These are phyloP conservation scores for Heliopora coerulea DNA, from an alignment of 92 coral and sea anemone genomes.

Conservation along the genomic window DNA sequence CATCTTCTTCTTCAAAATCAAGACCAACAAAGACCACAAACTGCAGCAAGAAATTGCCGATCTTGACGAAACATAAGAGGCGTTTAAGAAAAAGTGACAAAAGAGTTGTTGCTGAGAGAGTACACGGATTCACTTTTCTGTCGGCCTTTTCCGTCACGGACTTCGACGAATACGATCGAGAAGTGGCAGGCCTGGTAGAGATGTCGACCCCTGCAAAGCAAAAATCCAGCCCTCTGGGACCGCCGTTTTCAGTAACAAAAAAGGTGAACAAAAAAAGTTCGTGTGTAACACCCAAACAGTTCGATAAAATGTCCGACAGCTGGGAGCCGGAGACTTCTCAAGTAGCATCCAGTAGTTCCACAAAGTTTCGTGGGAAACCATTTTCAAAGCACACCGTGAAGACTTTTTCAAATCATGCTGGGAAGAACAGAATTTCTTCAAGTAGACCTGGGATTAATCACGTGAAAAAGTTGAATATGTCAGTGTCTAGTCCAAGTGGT, in stretches of 20 bases:
- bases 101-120: constrained; percentile 1
- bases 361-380: not conserved
- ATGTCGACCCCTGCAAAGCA: not conserved
- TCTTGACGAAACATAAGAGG: not conserved
- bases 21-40: too few relatives aligned
- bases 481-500: not conserved
- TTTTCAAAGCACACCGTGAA: not conserved
- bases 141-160: constrained; percentile 27
- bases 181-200: not conserved
- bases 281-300: not conserved
- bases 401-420: not conserved
- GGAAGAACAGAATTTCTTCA: too few relatives aligned
- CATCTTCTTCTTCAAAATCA: too few relatives aligned
- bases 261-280: not conserved
- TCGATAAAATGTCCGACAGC: not conserved
- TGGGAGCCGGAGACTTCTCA: not conserved
- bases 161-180: constrained; percentile 17
- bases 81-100: constrained; percentile 1
- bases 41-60: not conserved
- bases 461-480: not conserved
- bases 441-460: not conserved
- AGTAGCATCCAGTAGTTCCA: too few relatives aligned
- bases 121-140: constrained; percentile 18
- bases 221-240: not conserved
- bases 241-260: not conserved